Conservation (phyloP, 2,113 vertebrate genomes). For the Dipodomys ordii region DNA sequence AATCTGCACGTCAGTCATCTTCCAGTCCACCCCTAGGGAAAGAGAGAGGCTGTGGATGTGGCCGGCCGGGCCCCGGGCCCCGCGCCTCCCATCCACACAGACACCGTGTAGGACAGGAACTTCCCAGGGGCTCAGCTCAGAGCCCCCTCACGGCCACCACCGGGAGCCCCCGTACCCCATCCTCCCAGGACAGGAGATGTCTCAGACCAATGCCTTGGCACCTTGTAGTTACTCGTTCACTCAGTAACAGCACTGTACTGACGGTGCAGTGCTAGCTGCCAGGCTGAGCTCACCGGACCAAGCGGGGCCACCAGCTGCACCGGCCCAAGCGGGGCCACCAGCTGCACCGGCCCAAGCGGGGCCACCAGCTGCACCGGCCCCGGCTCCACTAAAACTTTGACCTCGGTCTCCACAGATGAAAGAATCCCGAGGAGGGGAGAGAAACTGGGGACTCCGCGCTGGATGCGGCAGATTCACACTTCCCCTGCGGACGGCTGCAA, state of each 20-base stretch:
- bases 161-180: too few relatives aligned
- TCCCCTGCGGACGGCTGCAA: not conserved
- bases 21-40: conserved; percentile 93
- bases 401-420: not conserved
- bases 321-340: not conserved
- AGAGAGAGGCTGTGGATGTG: not conserved
- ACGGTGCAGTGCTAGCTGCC: too few relatives aligned
- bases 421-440: not conserved
- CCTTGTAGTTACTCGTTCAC: not conserved
- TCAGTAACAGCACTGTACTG: not conserved
- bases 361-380: not conserved
- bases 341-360: not conserved
- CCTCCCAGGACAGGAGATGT: not conserved
- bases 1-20: conserved; percentile 94
- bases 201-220: not conserved
- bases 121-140: not conserved
- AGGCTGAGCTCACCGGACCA: not conserved
- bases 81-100: not conserved
- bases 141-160: not conserved
- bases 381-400: not conserved
- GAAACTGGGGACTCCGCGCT: not conserved
- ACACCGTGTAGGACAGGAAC: not conserved
- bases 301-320: not conserved
- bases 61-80: not conserved
- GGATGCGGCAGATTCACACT: not conserved